Conservation (phyloP, 1,140 invertebrate species). For the Phocides pigmalion region DNA sequence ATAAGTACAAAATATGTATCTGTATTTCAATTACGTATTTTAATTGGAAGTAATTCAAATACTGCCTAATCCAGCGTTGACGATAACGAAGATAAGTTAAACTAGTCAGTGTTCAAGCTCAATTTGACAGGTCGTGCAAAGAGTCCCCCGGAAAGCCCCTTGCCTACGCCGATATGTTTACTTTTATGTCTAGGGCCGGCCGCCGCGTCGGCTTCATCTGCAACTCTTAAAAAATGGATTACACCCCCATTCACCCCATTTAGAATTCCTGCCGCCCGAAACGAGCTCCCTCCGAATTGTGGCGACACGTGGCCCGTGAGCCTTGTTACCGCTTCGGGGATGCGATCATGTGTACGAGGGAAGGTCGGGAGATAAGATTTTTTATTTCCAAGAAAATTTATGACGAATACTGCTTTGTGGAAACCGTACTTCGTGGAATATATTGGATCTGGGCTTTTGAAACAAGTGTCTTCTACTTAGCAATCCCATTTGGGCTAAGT, state of each 20-base stretch:
- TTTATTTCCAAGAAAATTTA: not conserved
- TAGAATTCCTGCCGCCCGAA: slow-evolving; percentile 19
- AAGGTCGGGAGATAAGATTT: not conserved
- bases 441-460: no score
- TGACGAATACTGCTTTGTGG: not conserved
- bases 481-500: no score
- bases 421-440: no score
- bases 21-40: no score
- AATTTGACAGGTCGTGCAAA: no score
- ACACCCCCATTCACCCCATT: slow-evolving; percentile 20
- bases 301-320: slow-evolving; percentile 7
- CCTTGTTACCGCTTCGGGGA: not conserved
- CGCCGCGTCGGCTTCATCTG: slow-evolving; percentile 8
- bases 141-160: not conserved
- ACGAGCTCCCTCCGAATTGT: slow-evolving; percentile 19
- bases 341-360: not conserved
- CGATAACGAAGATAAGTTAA: no score
- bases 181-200: slow-evolving; percentile 16
- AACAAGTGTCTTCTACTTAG: no score
- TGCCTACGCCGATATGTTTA: slow-evolving; percentile 16
- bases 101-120: no score
- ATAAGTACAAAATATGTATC: no score
- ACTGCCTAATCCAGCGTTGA: no score
- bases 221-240: slow-evolving; percentile 33
- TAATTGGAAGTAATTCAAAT: no score